Conservation (phyloP, 2,797 vertebrate species). For the Morus bassanus region DNA sequence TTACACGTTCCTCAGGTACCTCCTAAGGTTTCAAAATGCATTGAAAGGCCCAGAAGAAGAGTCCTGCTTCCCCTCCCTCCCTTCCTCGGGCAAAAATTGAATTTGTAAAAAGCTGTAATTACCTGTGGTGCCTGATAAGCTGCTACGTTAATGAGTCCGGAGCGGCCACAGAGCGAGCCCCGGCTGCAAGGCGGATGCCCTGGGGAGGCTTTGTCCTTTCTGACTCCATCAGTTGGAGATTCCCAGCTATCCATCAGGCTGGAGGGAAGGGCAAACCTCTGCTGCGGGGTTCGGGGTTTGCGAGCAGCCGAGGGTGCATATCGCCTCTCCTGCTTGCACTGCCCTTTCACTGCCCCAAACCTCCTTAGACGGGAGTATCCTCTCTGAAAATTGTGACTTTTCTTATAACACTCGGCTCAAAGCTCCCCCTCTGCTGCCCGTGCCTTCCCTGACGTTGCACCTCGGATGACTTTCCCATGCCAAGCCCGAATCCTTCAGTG, state of each 20-base stretch:
- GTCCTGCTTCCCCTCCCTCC: background rate
- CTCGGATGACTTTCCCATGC: background rate
- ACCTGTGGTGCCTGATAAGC: background rate
- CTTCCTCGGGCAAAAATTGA: background rate
- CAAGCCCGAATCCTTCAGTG: background rate
- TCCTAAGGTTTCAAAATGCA: background rate
- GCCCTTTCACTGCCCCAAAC: background rate
- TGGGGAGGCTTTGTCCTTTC: background rate
- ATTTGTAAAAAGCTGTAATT: background rate
- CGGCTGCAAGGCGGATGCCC: background rate
- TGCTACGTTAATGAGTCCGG: background rate
- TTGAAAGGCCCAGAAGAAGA: background rate
- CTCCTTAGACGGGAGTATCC: background rate
- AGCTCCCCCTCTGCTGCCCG: background rate
- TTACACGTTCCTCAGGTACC: fast-evolving
- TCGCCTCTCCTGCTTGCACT: background rate
- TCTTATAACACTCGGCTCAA: background rate
- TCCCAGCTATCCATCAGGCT: fast-evolving
- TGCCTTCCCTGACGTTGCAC: fast-evolving
- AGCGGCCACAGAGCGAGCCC: background rate
- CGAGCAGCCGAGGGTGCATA: fast-evolving
- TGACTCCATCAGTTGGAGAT: background rate
- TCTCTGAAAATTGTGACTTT: background rate
- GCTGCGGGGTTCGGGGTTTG: background rate
- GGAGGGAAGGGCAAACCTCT: background rate